A percentile compares a stretch with the other conserved stretches of the same genome.
These are phyloP conservation scores for Orthosia cruda DNA, from an alignment of 2,888 invertebrate species.

Conservation along the genomic window DNA sequence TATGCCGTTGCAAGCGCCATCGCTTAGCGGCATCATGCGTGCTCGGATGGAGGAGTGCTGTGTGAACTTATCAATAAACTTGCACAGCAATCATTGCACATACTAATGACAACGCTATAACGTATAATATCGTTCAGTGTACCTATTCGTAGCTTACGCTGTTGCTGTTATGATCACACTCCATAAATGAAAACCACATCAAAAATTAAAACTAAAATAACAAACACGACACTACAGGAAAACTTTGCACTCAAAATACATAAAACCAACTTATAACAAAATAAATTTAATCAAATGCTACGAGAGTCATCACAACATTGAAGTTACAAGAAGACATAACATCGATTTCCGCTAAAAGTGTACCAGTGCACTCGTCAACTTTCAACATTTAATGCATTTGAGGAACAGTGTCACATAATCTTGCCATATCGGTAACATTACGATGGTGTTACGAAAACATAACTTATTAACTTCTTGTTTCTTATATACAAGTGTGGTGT, in stretches of 20 bases:
- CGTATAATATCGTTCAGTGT: neutral
- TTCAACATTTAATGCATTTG: constrained; percentile 50
- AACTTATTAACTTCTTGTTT: constrained; percentile 64
- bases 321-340: constrained; percentile 9
- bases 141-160: neutral
- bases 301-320: constrained; percentile 8
- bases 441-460: constrained; percentile 54
- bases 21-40: constrained; percentile 48
- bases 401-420: constrained; percentile 60
- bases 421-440: constrained; percentile 57
- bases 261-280: too few species aligned
- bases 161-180: neutral
- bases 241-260: neutral
- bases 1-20: constrained; percentile 61
- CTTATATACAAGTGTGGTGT: constrained; percentile 68
- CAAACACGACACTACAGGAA: neutral
- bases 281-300: neutral
- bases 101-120: constrained; percentile 25
- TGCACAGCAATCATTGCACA: constrained; percentile 27
- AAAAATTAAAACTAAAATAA: neutral
- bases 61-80: constrained; percentile 57
- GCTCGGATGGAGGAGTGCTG: constrained; percentile 39
- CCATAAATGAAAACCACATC: neutral
- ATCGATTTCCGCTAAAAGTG: constrained; percentile 35
- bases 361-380: constrained; percentile 20